Base-by-base conservation (phyloP, 2,797 vertebrate species). In the Sebastes kiyomatsui region DNA sequence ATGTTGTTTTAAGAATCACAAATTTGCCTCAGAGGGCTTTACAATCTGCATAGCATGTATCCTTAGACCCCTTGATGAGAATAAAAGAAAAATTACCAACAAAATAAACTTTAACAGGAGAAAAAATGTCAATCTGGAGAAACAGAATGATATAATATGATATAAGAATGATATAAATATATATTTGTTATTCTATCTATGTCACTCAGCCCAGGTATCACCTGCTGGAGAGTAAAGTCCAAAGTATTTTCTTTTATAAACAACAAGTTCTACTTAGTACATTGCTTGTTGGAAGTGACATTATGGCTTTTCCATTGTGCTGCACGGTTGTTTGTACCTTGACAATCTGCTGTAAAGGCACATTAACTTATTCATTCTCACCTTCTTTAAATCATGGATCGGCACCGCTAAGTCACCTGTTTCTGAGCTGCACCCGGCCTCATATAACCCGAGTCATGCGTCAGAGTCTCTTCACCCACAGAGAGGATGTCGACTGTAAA, bases 371-470 rank as follows among this genome's bases (percentile, higher is more conserved):
- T n/a, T 22, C 27, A 58, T 67, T 54, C 22, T 16, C 22, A 46
- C 18, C 61, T 67, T 79, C 65, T 32, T 5, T 49, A 1, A 71
- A 42, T 66, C 16, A 5, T n/a, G 4, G 7, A 58, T 59, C 25
- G 11, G 7, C 12, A 9, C 60, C 38, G 16, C 67, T n/a, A 35
- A 56, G 25, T 64, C 75, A 67, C 59, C 64, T 42, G 27, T 65
- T 33, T 27, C 14, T 64, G 30, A 74, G 59, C 75, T 81, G 60
- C 75, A 65, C 52, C 75, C 54, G 10, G 27, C 64, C 70, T 72
- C 42, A 4, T 25, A 69, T 77, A 68, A 80, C 66, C 69, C 4
- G 2, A 58, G 55, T 66, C 49, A n/a, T 85, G 84, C 33, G 64
- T 89, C 78, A 86, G 67, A 79, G 49, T 6, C 35, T 30, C 60